phyloP scores from a whole-genome alignment of 1,140 invertebrate genomes.

The Aphis craccivora region DNA sequence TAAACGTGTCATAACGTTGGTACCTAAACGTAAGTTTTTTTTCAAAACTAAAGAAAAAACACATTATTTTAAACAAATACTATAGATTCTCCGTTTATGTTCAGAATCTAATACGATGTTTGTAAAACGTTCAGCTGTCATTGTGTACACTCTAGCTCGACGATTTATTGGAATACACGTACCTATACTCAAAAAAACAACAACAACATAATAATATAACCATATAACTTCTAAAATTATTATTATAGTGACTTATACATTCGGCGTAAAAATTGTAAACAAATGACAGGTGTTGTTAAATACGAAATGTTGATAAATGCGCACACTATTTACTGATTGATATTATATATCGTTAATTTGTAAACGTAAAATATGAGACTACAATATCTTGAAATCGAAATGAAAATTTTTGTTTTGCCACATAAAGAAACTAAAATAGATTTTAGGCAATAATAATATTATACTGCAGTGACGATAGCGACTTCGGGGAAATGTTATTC shows the following conservation, averaged over 20 bases:
- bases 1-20: not conserved
- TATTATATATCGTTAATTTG: not conserved
- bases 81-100: not conserved
- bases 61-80: not conserved
- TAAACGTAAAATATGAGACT: not conserved
- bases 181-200: not conserved
- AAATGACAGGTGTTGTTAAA: not conserved
- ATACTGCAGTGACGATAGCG: not conserved
- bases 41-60: not conserved
- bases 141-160: not conserved
- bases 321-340: not conserved
- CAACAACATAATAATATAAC: not conserved
- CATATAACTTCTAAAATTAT: not conserved
- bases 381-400: not conserved
- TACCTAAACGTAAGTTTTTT: not conserved
- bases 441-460: not conserved
- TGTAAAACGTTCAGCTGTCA: constrained; percentile 2
- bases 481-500: not conserved
- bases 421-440: not conserved
- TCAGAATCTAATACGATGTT: not conserved
- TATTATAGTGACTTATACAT: constrained; percentile 4
- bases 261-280: constrained; percentile 26
- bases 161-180: not conserved
- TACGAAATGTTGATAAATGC: not conserved
- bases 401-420: not conserved